Percentiles rank a stretch among this genome's conserved stretches.
These are phyloP conservation scores for Neolamprologus modestus DNA, from an alignment of 2,113 vertebrate species.

Conservation along the genomic window DNA sequence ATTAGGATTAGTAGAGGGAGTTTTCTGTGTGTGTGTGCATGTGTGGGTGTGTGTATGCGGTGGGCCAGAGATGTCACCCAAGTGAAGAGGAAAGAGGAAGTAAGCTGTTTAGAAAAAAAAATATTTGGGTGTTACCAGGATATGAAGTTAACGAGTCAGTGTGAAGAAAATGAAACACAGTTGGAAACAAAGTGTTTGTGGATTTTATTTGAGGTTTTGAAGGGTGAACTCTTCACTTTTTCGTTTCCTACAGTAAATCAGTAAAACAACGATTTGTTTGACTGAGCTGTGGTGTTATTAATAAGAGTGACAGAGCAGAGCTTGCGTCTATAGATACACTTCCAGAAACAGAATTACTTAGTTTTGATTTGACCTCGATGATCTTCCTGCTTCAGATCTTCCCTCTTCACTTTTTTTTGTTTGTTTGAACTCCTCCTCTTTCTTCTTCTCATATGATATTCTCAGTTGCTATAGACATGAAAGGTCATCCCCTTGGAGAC, in stretches of 20 bases:
- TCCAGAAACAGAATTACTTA: neutral
- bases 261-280: neutral
- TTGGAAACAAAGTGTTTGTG: neutral
- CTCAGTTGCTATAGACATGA: slow-evolving; percentile 28
- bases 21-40: neutral
- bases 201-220: neutral
- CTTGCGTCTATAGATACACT: neutral
- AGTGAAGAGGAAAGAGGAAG: slow-evolving; percentile 33
- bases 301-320: neutral
- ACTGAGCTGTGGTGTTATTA: neutral
- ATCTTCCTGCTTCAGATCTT: neutral
- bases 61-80: neutral
- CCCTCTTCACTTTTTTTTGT: neutral
- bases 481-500: slow-evolving; percentile 1
- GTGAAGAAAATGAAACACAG: neutral
- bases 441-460: slow-evolving; percentile 17
- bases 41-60: neutral
- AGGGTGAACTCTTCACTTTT: neutral
- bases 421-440: neutral
- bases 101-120: neutral
- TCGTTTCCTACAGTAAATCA: neutral
- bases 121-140: slow-evolving; percentile 8
- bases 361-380: neutral
- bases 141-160: neutral
- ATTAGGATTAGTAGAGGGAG: slow-evolving; percentile 13